Evolutionary conservation across 2,113 vertebrate genomes (phyloP).

Genomic region (Crotalus viridis): DNA sequence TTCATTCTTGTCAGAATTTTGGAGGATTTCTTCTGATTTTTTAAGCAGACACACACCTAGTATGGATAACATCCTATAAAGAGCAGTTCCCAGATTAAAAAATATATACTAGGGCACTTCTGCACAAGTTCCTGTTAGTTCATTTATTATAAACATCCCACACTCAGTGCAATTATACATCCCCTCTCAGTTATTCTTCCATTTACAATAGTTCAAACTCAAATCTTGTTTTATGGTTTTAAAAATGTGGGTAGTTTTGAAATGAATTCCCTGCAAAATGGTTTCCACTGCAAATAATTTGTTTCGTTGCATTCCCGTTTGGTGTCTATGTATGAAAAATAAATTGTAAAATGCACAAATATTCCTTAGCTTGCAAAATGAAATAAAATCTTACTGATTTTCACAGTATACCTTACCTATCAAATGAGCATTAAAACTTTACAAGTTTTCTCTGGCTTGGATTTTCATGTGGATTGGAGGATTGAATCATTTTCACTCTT

Average conservation of each 20-base stretch:
- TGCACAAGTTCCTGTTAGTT: background rate
- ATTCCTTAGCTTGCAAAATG: background rate
- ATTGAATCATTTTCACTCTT: background rate
- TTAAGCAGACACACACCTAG: background rate
- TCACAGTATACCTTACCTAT: background rate
- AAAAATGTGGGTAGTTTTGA: background rate
- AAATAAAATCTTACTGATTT: background rate
- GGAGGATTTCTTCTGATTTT: background rate
- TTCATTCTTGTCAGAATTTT: background rate
- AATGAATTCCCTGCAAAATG: background rate
- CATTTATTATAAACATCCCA: background rate
- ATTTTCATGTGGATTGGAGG: background rate
- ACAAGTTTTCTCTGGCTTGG: background rate
- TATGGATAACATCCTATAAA: background rate
- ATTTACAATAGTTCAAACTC: background rate
- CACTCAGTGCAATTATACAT: background rate
- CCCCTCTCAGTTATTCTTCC: background rate
- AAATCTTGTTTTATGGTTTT: background rate
- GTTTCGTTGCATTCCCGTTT: background rate
- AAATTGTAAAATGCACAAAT: background rate
- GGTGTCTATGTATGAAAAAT: background rate
- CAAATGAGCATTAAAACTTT: background rate
- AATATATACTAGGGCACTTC: background rate
- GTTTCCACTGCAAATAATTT: background rate
- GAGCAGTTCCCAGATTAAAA: background rate